A percentile compares a stretch with the other conserved stretches of the same genome.
Conservation (phyloP, 1,140 invertebrate species). For the Neomicropteryx cornuta region DNA sequence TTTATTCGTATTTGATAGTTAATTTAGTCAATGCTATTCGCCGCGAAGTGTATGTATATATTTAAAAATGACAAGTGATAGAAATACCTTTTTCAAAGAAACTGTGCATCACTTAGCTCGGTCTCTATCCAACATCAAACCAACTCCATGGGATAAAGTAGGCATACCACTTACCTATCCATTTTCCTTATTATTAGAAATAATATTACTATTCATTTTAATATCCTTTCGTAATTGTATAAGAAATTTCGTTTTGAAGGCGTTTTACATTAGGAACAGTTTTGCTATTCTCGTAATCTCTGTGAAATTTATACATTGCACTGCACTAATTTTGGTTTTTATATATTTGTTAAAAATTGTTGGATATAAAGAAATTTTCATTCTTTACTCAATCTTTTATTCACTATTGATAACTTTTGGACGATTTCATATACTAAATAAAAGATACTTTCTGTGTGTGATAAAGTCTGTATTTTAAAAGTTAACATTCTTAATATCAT, state of each 20-base stretch:
- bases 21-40: too few relatives aligned
- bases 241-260: too few relatives aligned
- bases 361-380: too few relatives aligned
- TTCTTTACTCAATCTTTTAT: background rate
- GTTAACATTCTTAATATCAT: too few relatives aligned
- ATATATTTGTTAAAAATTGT: background rate
- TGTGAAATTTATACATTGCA: background rate
- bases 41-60: constrained; percentile 20
- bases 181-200: constrained; percentile 15
- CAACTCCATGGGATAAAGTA: constrained; percentile 85
- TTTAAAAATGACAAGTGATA: constrained; percentile 44
- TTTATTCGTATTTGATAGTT: too few relatives aligned
- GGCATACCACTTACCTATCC: too few relatives aligned
- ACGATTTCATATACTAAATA: constrained; percentile 5
- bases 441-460: too few relatives aligned
- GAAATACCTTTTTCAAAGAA: constrained; percentile 73
- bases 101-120: constrained; percentile 81
- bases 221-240: constrained; percentile 13
- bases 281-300: too few relatives aligned
- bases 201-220: constrained; percentile 18
- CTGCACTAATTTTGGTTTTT: too few relatives aligned
- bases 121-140: constrained; percentile 71
- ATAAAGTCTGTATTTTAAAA: too few relatives aligned
- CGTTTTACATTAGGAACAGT: too few relatives aligned
- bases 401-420: background rate